Conservation (phyloP, 2,888 invertebrate species). For the Pseudanteris insignis region DNA sequence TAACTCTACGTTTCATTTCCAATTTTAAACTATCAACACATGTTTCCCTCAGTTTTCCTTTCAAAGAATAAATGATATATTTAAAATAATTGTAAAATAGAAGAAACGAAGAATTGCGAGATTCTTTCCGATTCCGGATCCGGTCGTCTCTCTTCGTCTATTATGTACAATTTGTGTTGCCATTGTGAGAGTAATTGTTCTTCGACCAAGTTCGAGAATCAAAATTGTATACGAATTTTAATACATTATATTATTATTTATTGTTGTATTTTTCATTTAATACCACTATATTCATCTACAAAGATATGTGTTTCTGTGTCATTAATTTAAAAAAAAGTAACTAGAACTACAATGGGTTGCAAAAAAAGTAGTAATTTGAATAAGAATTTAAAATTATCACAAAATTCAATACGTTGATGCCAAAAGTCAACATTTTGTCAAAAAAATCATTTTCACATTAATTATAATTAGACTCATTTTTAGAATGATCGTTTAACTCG, state of each 20-base stretch:
- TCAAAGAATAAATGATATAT: slow-evolving; percentile 5
- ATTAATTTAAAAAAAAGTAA: slow-evolving; percentile 3
- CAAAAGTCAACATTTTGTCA: no score
- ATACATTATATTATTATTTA: slow-evolving; percentile 66
- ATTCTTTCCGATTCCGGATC: slow-evolving; percentile 38
- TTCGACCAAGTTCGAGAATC: slow-evolving; percentile 56
- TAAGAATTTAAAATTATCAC: no score
- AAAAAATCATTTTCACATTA: no score
- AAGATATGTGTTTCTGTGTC: neutral
- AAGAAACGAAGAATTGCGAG: slow-evolving; percentile 24
- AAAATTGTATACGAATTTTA: slow-evolving; percentile 66
- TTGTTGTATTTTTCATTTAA: slow-evolving; percentile 8
- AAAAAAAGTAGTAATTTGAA: no score
- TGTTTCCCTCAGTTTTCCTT: slow-evolving; percentile 32
- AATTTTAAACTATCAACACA: no score
- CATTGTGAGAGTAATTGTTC: slow-evolving; percentile 53
- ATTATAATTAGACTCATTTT: no score
- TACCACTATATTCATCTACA: no score
- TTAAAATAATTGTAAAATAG: slow-evolving; percentile 13
- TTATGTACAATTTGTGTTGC: slow-evolving; percentile 54
- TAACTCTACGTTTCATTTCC: no score
- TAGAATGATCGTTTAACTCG: no score
- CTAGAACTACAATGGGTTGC: no score
- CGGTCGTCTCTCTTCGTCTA: slow-evolving; percentile 45
- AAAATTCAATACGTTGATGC: no score